Evolutionary conservation across 2,888 invertebrate species (phyloP), one percentile per base, ranked within the genome.

Genomic region (Cephus pulcher): DNA sequence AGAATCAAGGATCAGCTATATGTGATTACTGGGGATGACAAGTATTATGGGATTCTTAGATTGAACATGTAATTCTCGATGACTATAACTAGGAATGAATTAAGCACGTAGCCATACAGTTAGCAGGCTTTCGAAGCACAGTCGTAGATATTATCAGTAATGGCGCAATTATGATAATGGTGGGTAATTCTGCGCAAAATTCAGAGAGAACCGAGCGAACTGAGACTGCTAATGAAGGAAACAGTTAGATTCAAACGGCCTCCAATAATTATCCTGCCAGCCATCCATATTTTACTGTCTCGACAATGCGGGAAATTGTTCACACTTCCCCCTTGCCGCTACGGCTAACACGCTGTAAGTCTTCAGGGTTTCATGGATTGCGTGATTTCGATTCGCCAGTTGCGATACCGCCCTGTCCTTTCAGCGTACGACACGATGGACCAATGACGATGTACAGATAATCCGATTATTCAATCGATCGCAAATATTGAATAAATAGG

Each of bases 191-290:
- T 85, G 90, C 86, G 86, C 90, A 88, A 90, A 90, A 91, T 91
- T 88, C 86, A 85, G 82, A 84, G 77, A 75, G 80, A 77, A 78
- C 77, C 76, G 73, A 35, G 86, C 85, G 89, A 89, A 90, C 89
- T 88, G 91, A 91, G 90, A 91, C 90, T 91, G 90, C 91, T 91
- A 91, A 91, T 91, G 91, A 91, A 91, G 91, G 91, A 91, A 91
- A 91, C 91, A 91, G 90, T 90, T 90, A 90, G 91, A 91, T 91
- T 91, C 91, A 91, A 91, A 91, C 91, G 90, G 91, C 87, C 90
- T 90, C 88, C 88, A 89, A 91, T 91, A 91, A 91, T 91, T 91
- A 91, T 90, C 88, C 87, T 85, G 86, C 87, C 88, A 87, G 86
- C 87, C 89, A 89, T 89, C 88, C 89, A 88, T 88, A 88, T 90